phyloP scores from a whole-genome alignment of 1,140 invertebrate genomes.

The Episyrphus balteatus region DNA sequence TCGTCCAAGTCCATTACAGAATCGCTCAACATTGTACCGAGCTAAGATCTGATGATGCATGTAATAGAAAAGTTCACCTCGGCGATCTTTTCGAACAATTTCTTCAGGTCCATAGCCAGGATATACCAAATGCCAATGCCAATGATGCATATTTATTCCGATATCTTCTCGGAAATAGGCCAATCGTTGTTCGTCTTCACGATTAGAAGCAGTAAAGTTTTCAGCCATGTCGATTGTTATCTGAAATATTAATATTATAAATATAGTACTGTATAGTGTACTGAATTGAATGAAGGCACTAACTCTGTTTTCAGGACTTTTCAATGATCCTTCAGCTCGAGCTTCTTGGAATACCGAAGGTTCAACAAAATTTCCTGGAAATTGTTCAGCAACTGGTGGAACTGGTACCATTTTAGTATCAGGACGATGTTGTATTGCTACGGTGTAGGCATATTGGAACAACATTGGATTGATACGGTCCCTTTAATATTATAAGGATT shows the following conservation, averaged over 20 bases:
- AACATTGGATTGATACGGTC: slow-evolving; percentile 40
- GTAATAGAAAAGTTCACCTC: slow-evolving; percentile 62
- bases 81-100: slow-evolving; percentile 50
- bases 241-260: not conserved
- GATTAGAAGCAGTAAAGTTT: slow-evolving; percentile 54
- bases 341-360: slow-evolving; percentile 41
- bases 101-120: slow-evolving; percentile 38
- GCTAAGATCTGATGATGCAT: slow-evolving; percentile 58
- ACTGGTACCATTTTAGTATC: slow-evolving; percentile 42
- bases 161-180: slow-evolving; percentile 49
- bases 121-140: slow-evolving; percentile 65
- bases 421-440: slow-evolving; percentile 36
- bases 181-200: slow-evolving; percentile 51
- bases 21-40: slow-evolving; percentile 47
- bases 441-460: slow-evolving; percentile 35
- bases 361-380: slow-evolving; percentile 46
- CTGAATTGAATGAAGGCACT: not conserved
- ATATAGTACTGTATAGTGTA: no score
- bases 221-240: slow-evolving; percentile 48
- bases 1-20: slow-evolving; percentile 42
- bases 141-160: slow-evolving; percentile 58
- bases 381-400: slow-evolving; percentile 43
- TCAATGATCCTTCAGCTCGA: slow-evolving; percentile 38
- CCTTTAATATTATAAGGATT: slow-evolving; percentile 13
- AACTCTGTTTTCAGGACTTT: slow-evolving; percentile 16